Base-by-base conservation (phyloP, 2,113 vertebrate species). In the Hemiprocne comata region DNA sequence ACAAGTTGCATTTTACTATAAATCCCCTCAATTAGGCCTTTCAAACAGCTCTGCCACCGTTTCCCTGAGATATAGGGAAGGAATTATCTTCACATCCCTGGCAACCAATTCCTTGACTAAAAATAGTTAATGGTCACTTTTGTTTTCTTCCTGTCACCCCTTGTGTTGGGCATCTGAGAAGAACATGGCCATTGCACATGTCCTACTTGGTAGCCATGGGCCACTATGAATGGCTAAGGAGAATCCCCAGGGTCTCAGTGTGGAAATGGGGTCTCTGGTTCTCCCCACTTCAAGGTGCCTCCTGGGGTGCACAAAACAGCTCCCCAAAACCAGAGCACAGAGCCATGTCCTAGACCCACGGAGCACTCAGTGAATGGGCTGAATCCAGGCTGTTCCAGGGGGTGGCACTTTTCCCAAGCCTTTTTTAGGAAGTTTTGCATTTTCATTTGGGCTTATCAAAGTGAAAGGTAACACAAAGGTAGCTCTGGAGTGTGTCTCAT, bases 11-110 rank as follows among this genome's bases (percentile, higher is more conserved):
- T 97, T 97, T 98, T 95, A 90, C 94, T 93, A 95, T 93, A 97
- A 97, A 97, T 97, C 94, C 94, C 90, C 29, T 64, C 96, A 97
- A 95, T 98, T 95, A 98, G 94, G 94, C 76, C 86, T 92, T 89
- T 94, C 93, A 94, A 96, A 96, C 82, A 89, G 75, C 33, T 14
- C 54, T 10, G 24, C 91, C 79, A 94, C 90, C 6, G 1, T 83
- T 90, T 87, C 74, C 90, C 71, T 96, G 94, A 96, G 95, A 48
- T 25, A 97, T 34, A 51, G 90, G 65, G 72, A 93, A 92, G 44
- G 81, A 97, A 97, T 97, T 95, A 94, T 94, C 93, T 95, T 95
- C 87, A 92, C 40, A 71, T 83, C 89, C 94, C 93, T 96, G 96
- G 93, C 85, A 97, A 96, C 89, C 60, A 75, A 75, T 92, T 94